Conservation (phyloP, 2,888 invertebrate genomes). For the Xestia ashworthii region DNA sequence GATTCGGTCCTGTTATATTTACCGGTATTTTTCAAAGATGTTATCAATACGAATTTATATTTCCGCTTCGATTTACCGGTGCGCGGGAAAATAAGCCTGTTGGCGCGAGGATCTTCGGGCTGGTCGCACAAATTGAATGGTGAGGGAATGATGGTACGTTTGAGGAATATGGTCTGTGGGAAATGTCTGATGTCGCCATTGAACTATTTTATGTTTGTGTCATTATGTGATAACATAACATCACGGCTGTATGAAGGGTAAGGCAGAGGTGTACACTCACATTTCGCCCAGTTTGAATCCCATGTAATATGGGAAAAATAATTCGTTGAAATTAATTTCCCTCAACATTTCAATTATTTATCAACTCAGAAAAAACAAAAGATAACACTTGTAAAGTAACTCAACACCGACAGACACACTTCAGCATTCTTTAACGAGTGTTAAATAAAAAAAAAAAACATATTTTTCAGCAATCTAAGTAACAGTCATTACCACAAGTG, state of each 20-base stretch:
- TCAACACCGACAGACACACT: slow-evolving; percentile 13
- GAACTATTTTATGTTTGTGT: not conserved
- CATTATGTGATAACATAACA: not conserved
- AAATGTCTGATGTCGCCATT: not conserved
- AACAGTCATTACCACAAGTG: slow-evolving; percentile 68
- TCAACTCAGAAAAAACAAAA: slow-evolving; percentile 30
- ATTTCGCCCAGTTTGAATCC: not conserved
- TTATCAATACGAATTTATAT: slow-evolving; percentile 68
- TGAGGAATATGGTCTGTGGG: slow-evolving; percentile 4
- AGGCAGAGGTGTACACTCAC: not conserved
- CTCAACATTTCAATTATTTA: not conserved
- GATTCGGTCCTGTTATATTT: slow-evolving; percentile 56
- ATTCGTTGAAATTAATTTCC: not conserved
- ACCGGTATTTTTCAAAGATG: slow-evolving; percentile 61
- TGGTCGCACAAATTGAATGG: slow-evolving; percentile 82
- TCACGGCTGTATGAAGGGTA: not conserved
- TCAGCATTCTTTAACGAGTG: slow-evolving; percentile 42
- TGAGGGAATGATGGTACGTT: slow-evolving; percentile 29
- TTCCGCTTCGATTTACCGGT: slow-evolving; percentile 65
- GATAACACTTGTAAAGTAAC: not conserved
- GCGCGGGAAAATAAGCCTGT: slow-evolving; percentile 67
- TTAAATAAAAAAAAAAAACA: slow-evolving; percentile 32
- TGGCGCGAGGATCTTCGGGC: slow-evolving; percentile 57
- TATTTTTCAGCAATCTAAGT: slow-evolving; percentile 57
- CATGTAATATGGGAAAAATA: not conserved